Evolutionary conservation across 2,888 invertebrate genomes (phyloP).

Genomic region (Hydroisotoma schaefferi): DNA sequence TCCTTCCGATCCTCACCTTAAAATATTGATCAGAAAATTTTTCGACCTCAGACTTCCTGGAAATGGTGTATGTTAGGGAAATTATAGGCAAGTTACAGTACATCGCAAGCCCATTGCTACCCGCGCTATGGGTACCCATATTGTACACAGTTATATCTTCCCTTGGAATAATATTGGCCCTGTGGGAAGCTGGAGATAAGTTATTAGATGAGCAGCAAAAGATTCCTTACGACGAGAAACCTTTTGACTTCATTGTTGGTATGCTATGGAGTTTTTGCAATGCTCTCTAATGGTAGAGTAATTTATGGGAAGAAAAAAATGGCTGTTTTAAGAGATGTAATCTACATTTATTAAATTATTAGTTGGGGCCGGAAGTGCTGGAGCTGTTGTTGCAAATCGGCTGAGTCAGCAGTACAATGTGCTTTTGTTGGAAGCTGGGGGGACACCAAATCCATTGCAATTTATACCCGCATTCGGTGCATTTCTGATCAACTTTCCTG

Average conservation of each 20-base stretch:
- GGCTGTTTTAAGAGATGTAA: too few species aligned
- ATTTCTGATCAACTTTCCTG: slow-evolving; percentile 27
- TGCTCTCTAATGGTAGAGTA: too few species aligned
- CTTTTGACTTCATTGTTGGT: slow-evolving; percentile 13
- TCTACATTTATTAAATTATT: too few species aligned
- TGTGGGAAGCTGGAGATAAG: slow-evolving; percentile 13
- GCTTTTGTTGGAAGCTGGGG: slow-evolving; percentile 31
- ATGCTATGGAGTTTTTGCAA: too few species aligned
- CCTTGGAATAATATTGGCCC: slow-evolving; percentile 4
- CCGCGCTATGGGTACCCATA: slow-evolving; percentile 1
- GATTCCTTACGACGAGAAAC: not conserved
- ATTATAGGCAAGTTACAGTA: too few species aligned
- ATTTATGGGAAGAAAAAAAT: too few species aligned
- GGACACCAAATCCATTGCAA: slow-evolving; percentile 35
- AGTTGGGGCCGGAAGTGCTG: slow-evolving; percentile 32
- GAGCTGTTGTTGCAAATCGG: slow-evolving; percentile 25
- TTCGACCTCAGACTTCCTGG: too few species aligned
- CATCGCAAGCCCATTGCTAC: not conserved
- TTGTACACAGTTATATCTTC: not conserved
- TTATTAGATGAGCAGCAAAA: slow-evolving; percentile 8
- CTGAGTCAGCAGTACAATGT: slow-evolving; percentile 28
- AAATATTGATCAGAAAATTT: too few species aligned
- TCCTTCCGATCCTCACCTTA: too few species aligned
- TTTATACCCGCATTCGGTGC: slow-evolving; percentile 23
- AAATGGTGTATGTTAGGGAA: too few species aligned